Conservation (phyloP, 2,797 vertebrate genomes). For the Graptemys geographica region DNA sequence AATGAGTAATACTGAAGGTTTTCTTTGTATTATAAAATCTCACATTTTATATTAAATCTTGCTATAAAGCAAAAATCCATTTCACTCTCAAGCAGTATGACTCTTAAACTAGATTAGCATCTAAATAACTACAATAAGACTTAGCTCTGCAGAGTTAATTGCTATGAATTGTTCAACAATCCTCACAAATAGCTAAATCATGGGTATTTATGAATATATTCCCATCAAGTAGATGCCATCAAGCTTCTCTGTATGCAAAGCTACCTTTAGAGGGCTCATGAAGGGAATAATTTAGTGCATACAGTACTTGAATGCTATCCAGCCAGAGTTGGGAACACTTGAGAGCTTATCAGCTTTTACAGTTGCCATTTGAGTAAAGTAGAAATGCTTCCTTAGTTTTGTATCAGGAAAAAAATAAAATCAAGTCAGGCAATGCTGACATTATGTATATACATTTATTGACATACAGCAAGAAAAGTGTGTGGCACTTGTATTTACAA, state of each 20-base stretch:
- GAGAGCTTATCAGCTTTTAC: background rate
- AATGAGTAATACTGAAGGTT: background rate
- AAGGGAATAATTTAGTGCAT: background rate
- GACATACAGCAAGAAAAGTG: background rate
- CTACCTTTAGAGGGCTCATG: slow-evolving; percentile 36
- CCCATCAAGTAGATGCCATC: slow-evolving; percentile 29
- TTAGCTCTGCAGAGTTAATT: slow-evolving; percentile 46
- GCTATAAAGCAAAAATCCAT: background rate
- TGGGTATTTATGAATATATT: slow-evolving; percentile 32
- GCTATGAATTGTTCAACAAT: slow-evolving; percentile 33
- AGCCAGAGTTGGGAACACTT: background rate
- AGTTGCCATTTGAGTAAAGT: background rate
- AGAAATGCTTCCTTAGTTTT: background rate
- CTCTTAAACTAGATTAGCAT: slow-evolving; percentile 32
- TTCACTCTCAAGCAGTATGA: background rate
- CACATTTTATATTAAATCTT: slow-evolving; percentile 2
- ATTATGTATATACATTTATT: background rate
- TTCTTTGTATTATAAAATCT: slow-evolving; percentile 7
- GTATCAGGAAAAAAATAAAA: background rate
- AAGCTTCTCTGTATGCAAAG: slow-evolving; percentile 28
- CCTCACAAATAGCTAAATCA: slow-evolving; percentile 40
- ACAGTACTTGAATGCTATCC: background rate
- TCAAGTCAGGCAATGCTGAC: background rate
- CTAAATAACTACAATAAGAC: slow-evolving; percentile 32
- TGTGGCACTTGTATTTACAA: background rate